These are phyloP conservation scores for Phymanthus crucifer DNA, from an alignment of 92 coral and sea anemone genomes.

Conservation along the genomic window DNA sequence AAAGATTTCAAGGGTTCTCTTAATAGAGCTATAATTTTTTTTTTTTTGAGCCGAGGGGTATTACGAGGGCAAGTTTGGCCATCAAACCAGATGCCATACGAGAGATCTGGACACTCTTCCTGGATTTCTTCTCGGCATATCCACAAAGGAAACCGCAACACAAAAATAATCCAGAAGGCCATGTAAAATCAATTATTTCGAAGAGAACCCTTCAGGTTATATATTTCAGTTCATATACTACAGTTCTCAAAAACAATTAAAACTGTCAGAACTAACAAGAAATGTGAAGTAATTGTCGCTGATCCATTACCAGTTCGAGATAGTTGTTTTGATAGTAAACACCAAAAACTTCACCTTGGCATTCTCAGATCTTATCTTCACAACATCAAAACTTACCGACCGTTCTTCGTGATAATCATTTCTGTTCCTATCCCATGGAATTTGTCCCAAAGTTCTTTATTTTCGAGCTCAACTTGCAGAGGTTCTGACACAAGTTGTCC, in stretches of 20 bases:
- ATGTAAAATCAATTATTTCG: slow-evolving; percentile 2
- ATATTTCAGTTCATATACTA: background rate
- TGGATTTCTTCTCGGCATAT: slow-evolving; percentile 8
- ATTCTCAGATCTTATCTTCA: background rate
- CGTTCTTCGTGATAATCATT: slow-evolving; percentile 90
- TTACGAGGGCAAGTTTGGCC: background rate
- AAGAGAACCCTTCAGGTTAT: background rate
- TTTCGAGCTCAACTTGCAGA: slow-evolving; percentile 79
- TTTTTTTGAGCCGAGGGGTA: no score
- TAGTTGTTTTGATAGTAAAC: slow-evolving; percentile 20
- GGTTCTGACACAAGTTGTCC: slow-evolving; percentile 68
- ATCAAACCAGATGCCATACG: background rate
- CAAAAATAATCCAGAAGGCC: background rate
- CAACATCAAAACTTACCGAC: slow-evolving; percentile 67
- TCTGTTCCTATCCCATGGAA: slow-evolving; percentile 87
- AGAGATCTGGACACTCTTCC: slow-evolving; percentile 1
- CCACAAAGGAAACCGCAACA: slow-evolving; percentile 10
- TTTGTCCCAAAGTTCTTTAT: slow-evolving; percentile 88
- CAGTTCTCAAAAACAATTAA: slow-evolving; percentile 15
- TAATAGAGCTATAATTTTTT: no score
- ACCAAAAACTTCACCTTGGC: background rate
- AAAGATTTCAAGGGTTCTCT: background rate
- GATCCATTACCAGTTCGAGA: slow-evolving; percentile 15
- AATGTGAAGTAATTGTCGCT: background rate
- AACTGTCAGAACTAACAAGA: slow-evolving; percentile 22